A percentile compares a stretch with the other conserved stretches of the same genome.
phyloP scores from a whole-genome alignment of 2,113 vertebrate species.

The Cichladusa arquata region DNA sequence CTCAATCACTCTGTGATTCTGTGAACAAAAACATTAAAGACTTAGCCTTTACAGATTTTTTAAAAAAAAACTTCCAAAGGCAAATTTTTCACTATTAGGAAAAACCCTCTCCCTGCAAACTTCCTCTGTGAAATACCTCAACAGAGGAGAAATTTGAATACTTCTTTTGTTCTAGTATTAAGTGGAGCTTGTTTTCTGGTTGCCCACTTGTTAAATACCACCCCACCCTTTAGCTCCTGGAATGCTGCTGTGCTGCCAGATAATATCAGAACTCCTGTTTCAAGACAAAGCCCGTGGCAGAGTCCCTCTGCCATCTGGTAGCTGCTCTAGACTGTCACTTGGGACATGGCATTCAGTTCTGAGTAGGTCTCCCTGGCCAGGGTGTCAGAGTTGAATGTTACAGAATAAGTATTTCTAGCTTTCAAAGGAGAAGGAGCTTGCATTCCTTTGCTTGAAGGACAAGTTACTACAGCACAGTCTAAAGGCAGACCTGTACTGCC shows the following conservation, averaged over 20 bases:
- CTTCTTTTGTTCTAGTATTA: conserved; percentile 25
- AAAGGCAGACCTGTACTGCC: not conserved
- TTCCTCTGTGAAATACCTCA: not conserved
- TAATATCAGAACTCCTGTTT: conserved; percentile 37
- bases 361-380: not conserved
- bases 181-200: not conserved
- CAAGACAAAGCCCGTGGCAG: not conserved
- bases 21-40: not conserved
- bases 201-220: conserved; percentile 45
- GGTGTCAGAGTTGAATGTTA: not conserved
- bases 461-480: not conserved
- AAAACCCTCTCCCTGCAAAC: not conserved
- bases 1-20: not conserved
- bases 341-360: not conserved
- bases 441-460: not conserved
- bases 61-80: not conserved
- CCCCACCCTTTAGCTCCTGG: conserved; percentile 44
- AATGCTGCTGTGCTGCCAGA: conserved; percentile 36
- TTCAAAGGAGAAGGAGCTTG: not conserved
- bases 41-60: not conserved
- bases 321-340: not conserved
- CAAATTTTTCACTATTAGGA: not conserved
- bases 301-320: not conserved
- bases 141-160: not conserved
- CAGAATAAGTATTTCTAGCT: not conserved